Evolutionary conservation across 2,113 vertebrate species (phyloP).

Genomic region (Pipra filicauda): DNA sequence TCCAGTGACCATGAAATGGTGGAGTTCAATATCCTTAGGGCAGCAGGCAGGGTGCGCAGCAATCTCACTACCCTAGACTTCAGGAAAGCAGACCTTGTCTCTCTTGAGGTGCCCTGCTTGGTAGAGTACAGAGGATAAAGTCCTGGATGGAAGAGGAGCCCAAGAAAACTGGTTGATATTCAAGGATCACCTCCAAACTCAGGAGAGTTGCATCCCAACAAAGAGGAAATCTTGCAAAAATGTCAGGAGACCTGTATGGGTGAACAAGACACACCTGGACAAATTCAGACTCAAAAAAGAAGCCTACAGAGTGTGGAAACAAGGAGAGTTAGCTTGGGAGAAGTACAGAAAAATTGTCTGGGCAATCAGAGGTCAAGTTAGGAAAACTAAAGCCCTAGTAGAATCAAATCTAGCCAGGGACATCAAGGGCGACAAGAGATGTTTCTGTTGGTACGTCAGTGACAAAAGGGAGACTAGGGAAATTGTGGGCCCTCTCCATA

Average conservation of each 20-base stretch:
- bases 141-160: not conserved
- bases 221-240: not conserved
- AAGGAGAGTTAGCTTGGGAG: not conserved
- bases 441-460: not conserved
- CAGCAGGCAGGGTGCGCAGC: not conserved
- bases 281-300: not conserved
- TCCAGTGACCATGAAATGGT: not conserved
- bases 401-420: not conserved
- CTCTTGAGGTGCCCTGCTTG: not conserved
- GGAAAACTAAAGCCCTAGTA: not conserved
- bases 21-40: not conserved
- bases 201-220: not conserved
- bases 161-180: not conserved
- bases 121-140: not conserved
- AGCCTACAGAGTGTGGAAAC: not conserved
- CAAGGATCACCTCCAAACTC: not conserved
- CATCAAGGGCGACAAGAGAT: not conserved
- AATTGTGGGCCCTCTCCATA: not conserved
- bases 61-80: not conserved
- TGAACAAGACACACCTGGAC: not conserved
- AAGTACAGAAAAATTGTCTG: not conserved
- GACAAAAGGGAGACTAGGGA: not conserved
- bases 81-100: not conserved
- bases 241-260: not conserved
- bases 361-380: not conserved